Evolutionary conservation across 1,140 invertebrate genomes (phyloP).

Genomic region (Ephestia elutella): DNA sequence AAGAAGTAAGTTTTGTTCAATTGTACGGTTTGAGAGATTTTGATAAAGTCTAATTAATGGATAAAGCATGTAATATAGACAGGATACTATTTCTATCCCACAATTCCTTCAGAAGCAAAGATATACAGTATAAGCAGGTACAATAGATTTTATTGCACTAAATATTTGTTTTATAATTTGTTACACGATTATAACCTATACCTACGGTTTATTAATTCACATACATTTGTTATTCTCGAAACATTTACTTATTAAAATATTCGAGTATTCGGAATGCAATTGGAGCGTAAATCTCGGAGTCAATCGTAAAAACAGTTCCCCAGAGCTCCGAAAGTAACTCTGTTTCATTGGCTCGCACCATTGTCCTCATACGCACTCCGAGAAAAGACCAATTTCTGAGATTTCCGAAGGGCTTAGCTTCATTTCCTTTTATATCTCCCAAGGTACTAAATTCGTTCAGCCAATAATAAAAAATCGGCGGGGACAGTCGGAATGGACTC

Average conservation of each 20-base stretch:
- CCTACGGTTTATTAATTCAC: too few species aligned
- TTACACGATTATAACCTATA: too few species aligned
- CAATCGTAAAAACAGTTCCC: slow-evolving; percentile 55
- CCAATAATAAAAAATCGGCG: slow-evolving; percentile 66
- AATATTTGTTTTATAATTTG: too few species aligned
- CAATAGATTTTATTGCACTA: too few species aligned
- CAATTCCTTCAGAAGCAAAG: too few species aligned
- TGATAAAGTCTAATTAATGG: too few species aligned
- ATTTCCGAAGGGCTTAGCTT: slow-evolving; percentile 71
- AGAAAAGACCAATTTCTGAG: slow-evolving; percentile 66
- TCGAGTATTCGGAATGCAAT: slow-evolving; percentile 38
- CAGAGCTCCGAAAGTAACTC: slow-evolving; percentile 39
- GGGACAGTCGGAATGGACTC: slow-evolving; percentile 53
- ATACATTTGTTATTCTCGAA: not conserved
- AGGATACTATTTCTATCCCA: too few species aligned
- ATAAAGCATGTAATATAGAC: too few species aligned
- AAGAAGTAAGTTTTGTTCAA: too few species aligned
- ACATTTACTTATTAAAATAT: slow-evolving; percentile 47
- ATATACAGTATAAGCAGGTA: too few species aligned
- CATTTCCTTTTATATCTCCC: slow-evolving; percentile 70
- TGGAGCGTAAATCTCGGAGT: slow-evolving; percentile 49
- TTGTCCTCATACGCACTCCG: slow-evolving; percentile 58
- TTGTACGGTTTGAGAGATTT: too few species aligned
- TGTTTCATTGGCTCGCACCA: slow-evolving; percentile 48
- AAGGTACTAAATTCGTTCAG: slow-evolving; percentile 67